Conservation (phyloP, 2,888 invertebrate genomes). For the Pollenia angustigena region DNA sequence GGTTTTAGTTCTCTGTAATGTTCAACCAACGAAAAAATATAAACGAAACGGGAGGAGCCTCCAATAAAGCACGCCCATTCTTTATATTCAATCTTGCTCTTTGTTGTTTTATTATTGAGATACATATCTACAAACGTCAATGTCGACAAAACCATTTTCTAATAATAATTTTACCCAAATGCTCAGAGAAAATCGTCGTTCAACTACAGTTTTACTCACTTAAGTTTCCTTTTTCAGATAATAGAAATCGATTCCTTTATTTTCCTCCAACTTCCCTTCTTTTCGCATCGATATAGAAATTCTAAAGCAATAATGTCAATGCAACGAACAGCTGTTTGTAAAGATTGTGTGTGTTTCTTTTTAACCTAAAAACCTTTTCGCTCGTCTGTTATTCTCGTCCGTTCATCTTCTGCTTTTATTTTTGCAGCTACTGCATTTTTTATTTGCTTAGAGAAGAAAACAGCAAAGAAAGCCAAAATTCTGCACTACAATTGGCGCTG, state of each 20-base stretch:
- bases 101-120: background rate
- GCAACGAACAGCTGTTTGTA: conserved; percentile 67
- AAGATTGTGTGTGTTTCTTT: conserved; percentile 39
- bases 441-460: conserved; percentile 70
- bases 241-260: conserved; percentile 51
- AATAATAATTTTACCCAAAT: conserved; percentile 7
- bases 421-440: conserved; percentile 66
- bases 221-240: conserved; percentile 29
- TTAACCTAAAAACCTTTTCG: conserved; percentile 65
- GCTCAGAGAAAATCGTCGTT: conserved; percentile 18
- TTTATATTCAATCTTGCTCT: background rate
- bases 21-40: conserved; percentile 43
- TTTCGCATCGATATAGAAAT: conserved; percentile 23
- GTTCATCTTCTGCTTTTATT: conserved; percentile 36
- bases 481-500: conserved; percentile 3
- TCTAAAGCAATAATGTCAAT: conserved; percentile 41
- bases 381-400: conserved; percentile 40
- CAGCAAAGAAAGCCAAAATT: conserved; percentile 53
- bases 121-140: background rate
- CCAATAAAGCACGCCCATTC: conserved; percentile 4
- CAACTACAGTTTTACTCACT: conserved; percentile 31
- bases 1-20: conserved; percentile 55
- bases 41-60: conserved; percentile 38
- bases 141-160: conserved; percentile 46
- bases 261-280: conserved; percentile 13